Evolutionary conservation across 2,888 invertebrate genomes (phyloP), one percentile per base, ranked within the genome.

Genomic region (Mycalesis mineus): DNA sequence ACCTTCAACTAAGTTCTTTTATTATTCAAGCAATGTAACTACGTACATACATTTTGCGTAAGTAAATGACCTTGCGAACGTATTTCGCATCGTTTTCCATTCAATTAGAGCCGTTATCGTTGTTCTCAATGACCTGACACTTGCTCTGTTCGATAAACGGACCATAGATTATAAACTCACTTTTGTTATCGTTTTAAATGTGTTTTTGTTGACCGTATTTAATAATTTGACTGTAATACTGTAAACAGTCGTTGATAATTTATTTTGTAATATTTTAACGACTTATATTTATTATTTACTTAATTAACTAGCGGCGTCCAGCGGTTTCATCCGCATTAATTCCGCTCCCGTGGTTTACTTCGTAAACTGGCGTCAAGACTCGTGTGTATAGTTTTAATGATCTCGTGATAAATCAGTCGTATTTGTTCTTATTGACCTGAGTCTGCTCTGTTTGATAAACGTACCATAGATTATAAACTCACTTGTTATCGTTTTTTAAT

Each of bases 41-140:
- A 22, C 22, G 22, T 22, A 22, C 22, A 22, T 22, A 22, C 22
- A 22, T 44, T 44, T 36, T 53, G 31, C 39, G 31, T 39, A 31
- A 49, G 14, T 33, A 58, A 42, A 58, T 47, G 67, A 63, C 68
- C 68, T 69, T 68, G 60, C 52, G 7, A 48, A 52, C 61, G 31
- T 64, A 61, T 67, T 67, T 68, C 66, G 52, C 60, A 64, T 61
- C 59, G 60, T 56, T 62, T 63, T 65, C 68, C 66, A 71, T 71
- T 73, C 70, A 72, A 73, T 74, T 72, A 71, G 52, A 61, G 42
- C 42, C 42, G 54, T 55, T 71, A 72, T 71, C 70, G 61, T 50
- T 62, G 59, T 66, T 62, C 56, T 58, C 56, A 52, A 57, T 57
- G 52, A 39, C 39, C 17, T 50, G 50, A 62, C 56, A 58, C 47